A percentile compares a stretch with the other conserved stretches of the same genome.
Evolutionary conservation across 2,888 invertebrate species (phyloP).

Genomic region (Lysandra bellargus): DNA sequence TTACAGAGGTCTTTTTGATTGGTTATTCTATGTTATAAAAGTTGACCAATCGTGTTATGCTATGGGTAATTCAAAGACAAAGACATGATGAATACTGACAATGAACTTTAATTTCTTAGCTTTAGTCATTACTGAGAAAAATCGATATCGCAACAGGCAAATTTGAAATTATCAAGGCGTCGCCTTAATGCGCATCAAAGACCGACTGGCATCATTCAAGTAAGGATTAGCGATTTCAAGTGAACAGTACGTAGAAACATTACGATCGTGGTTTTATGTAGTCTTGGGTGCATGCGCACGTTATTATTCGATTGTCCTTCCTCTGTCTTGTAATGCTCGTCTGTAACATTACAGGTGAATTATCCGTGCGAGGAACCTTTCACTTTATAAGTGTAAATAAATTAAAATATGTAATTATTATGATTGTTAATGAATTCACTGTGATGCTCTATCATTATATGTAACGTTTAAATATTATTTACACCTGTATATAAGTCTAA

Average conservation of each 20-base stretch:
- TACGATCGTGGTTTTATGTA: background rate
- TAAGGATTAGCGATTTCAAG: too few relatives aligned
- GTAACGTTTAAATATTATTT: constrained; percentile 49
- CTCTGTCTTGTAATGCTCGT: background rate
- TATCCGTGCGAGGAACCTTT: background rate
- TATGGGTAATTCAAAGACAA: too few relatives aligned
- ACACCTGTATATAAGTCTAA: constrained; percentile 42
- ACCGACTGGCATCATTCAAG: too few relatives aligned
- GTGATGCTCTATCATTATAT: constrained; percentile 72
- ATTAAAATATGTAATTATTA: constrained; percentile 38
- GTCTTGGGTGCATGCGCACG: background rate
- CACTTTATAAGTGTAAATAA: constrained; percentile 37
- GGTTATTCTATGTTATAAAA: too few relatives aligned
- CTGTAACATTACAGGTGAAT: background rate
- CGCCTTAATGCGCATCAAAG: background rate
- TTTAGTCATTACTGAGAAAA: too few relatives aligned
- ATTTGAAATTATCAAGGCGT: too few relatives aligned
- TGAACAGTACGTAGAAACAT: background rate
- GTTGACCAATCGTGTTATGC: too few relatives aligned
- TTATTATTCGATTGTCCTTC: too few relatives aligned
- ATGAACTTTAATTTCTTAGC: too few relatives aligned
- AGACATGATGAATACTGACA: too few relatives aligned
- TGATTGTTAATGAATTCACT: constrained; percentile 64
- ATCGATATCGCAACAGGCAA: too few relatives aligned
- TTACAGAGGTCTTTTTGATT: too few relatives aligned